phyloP scores from a whole-genome alignment of 2,797 vertebrate genomes.

The Perodicticus potto region DNA sequence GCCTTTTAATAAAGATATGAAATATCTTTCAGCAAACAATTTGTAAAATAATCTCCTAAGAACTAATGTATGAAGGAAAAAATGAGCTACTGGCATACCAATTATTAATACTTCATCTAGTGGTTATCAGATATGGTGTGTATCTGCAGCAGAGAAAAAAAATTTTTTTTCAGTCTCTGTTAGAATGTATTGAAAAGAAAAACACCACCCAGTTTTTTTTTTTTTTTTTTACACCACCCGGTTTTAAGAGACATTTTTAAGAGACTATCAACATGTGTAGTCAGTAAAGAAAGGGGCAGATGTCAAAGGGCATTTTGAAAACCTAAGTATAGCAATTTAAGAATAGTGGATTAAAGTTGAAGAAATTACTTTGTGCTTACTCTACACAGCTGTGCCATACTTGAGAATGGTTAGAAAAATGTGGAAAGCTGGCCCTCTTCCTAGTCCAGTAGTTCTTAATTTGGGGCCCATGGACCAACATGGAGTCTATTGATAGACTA shows the following conservation, averaged over 20 bases:
- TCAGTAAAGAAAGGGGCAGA: constrained; percentile 64
- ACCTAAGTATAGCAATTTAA: constrained; percentile 62
- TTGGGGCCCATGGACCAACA: not conserved
- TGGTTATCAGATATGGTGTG: constrained; percentile 60
- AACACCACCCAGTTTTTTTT: not conserved
- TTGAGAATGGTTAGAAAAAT: constrained; percentile 41
- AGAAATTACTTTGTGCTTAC: constrained; percentile 26
- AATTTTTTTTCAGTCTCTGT: constrained; percentile 58
- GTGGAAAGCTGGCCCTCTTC: not conserved
- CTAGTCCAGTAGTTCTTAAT: not conserved
- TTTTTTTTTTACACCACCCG: not conserved
- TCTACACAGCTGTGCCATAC: not conserved
- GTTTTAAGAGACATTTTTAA: constrained; percentile 57
- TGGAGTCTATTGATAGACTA: not conserved
- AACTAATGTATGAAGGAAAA: constrained; percentile 30
- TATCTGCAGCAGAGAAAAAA: constrained; percentile 2
- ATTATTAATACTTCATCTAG: constrained; percentile 68
- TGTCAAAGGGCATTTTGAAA: constrained; percentile 65
- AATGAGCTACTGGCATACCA: constrained; percentile 66
- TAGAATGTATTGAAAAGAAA: constrained; percentile 67
- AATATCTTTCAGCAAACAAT: constrained; percentile 73
- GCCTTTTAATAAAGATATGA: constrained; percentile 60
- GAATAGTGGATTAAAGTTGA: constrained; percentile 67
- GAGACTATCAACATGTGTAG: constrained; percentile 7
- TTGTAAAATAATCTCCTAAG: constrained; percentile 67